Percentiles rank a stretch among this genome's conserved stretches.
phyloP scores from a whole-genome alignment of 2,888 invertebrate genomes.

The Diplazon laetatorius region DNA sequence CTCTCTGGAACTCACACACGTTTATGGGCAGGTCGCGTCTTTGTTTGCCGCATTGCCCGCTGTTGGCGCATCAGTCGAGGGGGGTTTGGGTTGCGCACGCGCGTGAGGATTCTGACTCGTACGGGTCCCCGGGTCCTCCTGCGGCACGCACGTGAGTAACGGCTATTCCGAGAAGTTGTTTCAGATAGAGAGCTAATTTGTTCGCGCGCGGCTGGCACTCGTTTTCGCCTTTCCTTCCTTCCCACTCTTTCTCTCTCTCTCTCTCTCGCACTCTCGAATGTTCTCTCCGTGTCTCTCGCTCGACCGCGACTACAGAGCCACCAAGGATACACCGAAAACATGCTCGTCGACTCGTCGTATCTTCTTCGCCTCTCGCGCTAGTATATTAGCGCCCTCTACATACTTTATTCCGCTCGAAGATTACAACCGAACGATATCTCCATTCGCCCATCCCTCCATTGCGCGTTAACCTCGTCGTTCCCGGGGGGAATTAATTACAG shows the following conservation, averaged over 20 bases:
- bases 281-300: conserved; percentile 9
- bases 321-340: conserved; percentile 44
- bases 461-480: neutral
- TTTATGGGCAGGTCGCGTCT: too few species aligned
- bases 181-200: conserved; percentile 82
- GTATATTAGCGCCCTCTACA: conserved; percentile 33
- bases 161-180: conserved; percentile 82
- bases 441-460: conserved; percentile 38
- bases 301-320: conserved; percentile 19
- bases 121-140: conserved; percentile 50
- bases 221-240: conserved; percentile 36
- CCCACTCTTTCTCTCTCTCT: conserved; percentile 10
- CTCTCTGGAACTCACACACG: conserved; percentile 47
- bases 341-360: conserved; percentile 11
- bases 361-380: conserved; percentile 26
- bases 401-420: conserved; percentile 59
- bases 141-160: conserved; percentile 76
- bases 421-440: conserved; percentile 60
- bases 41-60: conserved; percentile 31
- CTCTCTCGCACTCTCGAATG: conserved; percentile 20
- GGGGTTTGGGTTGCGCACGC: conserved; percentile 19
- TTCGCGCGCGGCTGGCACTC: conserved; percentile 75
- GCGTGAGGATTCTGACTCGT: conserved; percentile 35
- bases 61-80: conserved; percentile 54
- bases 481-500: conserved; percentile 62